Conservation (phyloP, 23 tunicate species). For the Halocynthia aurantium region DNA sequence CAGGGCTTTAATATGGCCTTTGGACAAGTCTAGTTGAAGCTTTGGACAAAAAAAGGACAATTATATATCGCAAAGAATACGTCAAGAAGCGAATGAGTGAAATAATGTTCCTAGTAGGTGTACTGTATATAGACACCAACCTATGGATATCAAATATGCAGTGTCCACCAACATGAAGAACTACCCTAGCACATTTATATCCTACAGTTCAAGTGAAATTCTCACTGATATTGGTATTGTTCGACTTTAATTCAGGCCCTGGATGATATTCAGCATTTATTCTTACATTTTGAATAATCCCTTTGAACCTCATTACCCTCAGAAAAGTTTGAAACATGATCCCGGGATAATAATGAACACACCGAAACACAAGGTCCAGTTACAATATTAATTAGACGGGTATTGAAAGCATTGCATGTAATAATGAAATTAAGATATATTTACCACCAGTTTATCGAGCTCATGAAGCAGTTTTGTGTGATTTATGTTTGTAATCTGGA, state of each 20-base stretch:
- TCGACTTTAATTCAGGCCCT: too few relatives aligned
- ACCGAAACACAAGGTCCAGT: neutral
- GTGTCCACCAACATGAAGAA: too few relatives aligned
- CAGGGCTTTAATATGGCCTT: conserved; percentile 92
- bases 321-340: neutral
- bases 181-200: too few relatives aligned
- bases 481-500: conserved; percentile 92
- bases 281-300: too few relatives aligned
- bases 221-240: too few relatives aligned
- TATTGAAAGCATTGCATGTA: neutral
- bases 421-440: neutral
- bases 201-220: too few relatives aligned
- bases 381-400: too few relatives aligned
- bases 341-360: neutral
- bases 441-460: conserved; percentile 76
- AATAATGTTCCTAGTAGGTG: neutral
- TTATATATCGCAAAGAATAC: neutral
- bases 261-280: too few relatives aligned
- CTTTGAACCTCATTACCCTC: too few relatives aligned
- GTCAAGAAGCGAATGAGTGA: neutral
- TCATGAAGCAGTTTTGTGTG: conserved; percentile 61
- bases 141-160: too few relatives aligned
- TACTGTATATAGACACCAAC: too few relatives aligned
- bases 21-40: conserved; percentile 88
- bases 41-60: neutral